Percentiles rank a stretch among this genome's conserved stretches.
phyloP scores from a whole-genome alignment of 2,888 invertebrate species.

The Chloroclysta siterata region DNA sequence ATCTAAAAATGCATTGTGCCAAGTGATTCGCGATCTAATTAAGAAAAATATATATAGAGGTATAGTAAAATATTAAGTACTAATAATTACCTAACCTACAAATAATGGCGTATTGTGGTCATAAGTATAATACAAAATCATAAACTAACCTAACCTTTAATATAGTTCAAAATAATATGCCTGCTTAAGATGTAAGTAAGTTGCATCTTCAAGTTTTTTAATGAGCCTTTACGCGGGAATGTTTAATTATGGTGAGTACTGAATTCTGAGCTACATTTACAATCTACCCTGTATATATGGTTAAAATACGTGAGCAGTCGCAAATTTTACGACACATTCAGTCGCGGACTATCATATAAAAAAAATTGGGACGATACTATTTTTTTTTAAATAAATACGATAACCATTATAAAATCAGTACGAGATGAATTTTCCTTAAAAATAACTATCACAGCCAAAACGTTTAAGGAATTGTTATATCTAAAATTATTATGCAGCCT shows the following conservation, averaged over 20 bases:
- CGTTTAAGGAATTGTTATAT: conserved; percentile 56
- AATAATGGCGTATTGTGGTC: background rate
- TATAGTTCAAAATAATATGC: no score
- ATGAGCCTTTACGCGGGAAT: no score
- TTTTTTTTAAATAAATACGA: conserved; percentile 42
- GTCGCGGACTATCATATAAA: conserved; percentile 47
- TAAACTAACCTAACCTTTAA: background rate
- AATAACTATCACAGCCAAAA: conserved; percentile 78
- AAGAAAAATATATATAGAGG: background rate
- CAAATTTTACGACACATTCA: conserved; percentile 36
- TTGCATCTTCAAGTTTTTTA: no score
- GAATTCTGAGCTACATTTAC: background rate
- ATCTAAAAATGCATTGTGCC: background rate
- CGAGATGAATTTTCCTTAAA: conserved; percentile 57
- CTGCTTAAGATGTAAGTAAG: no score
- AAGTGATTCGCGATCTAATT: background rate
- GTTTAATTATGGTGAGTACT: no score
- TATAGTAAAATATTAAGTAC: background rate
- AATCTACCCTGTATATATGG: conserved; percentile 14
- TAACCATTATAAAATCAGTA: conserved; percentile 46
- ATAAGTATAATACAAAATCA: background rate
- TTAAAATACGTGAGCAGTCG: background rate
- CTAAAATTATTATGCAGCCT: conserved; percentile 65
- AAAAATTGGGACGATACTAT: conserved; percentile 38
- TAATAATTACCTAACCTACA: background rate